These are phyloP conservation scores for Dascillus cervinus DNA, from an alignment of 2,888 invertebrate genomes.

Conservation along the genomic window DNA sequence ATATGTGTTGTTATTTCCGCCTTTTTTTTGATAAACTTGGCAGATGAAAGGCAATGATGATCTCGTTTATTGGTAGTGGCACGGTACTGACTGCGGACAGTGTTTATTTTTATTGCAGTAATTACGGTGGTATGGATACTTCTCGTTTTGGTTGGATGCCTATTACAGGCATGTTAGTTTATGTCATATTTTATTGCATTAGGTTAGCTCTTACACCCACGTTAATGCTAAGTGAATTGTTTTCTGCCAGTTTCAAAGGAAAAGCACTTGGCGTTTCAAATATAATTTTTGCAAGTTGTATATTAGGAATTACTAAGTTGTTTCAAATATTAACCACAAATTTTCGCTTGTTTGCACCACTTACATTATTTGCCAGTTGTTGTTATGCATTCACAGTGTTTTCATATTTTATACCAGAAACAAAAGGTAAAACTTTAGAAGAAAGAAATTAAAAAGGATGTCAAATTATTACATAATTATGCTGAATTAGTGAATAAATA, in stretches of 20 bases:
- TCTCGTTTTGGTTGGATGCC: slow-evolving; percentile 28
- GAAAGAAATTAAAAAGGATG: too few relatives aligned
- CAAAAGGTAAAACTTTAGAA: slow-evolving; percentile 28
- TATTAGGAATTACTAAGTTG: slow-evolving; percentile 25
- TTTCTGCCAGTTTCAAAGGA: slow-evolving; percentile 29
- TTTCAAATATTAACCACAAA: slow-evolving; percentile 26
- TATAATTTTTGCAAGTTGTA: slow-evolving; percentile 21
- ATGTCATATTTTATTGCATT: slow-evolving; percentile 12
- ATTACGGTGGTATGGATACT: slow-evolving; percentile 20
- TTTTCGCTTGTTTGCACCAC: slow-evolving; percentile 28
- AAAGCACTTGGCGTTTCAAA: slow-evolving; percentile 27
- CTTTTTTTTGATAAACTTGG: slow-evolving; percentile 24
- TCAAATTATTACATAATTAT: too few relatives aligned
- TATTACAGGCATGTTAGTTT: slow-evolving; percentile 27
- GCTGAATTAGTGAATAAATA: too few relatives aligned
- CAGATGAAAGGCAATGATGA: slow-evolving; percentile 22
- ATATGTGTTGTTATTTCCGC: slow-evolving; percentile 20
- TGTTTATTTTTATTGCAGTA: slow-evolving; percentile 25
- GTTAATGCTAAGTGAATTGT: slow-evolving; percentile 29
- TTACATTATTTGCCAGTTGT: slow-evolving; percentile 24
- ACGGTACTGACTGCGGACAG: slow-evolving; percentile 19
- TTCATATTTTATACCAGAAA: slow-evolving; percentile 30
- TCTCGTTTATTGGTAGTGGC: slow-evolving; percentile 22
- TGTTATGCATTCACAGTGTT: slow-evolving; percentile 27
- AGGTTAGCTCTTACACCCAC: slow-evolving; percentile 29